Base-by-base conservation (phyloP, 2,113 vertebrate species). In the Upupa epops region DNA sequence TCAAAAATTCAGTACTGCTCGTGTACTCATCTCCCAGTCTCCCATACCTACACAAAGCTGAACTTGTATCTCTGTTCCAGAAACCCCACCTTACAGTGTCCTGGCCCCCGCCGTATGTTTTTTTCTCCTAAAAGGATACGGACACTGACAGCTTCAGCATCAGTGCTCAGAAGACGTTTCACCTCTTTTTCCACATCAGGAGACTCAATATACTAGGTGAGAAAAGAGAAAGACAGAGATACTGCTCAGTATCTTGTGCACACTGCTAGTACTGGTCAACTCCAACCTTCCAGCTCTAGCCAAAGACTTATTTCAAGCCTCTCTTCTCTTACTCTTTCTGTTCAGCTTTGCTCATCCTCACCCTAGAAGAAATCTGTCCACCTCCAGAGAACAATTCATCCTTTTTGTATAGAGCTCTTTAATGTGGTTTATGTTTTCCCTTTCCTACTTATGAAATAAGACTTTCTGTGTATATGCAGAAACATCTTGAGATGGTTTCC, bases 131-230 rank as follows among this genome's bases (percentile, higher is more conserved):
- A 96, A 98, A 99, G 98, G 99, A 99, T 99, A 99, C 98, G 98
- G 83, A 98, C 98, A 94, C 98, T 98, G 97, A 99, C 96, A 28
- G 99, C 99, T 65, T 99, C 99, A 8, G 98, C 98, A 88, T 99
- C 99, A 29, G 98, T 99, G 95, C 97, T 98, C 89, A 99, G 97
- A 81, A 99, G 96, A 93, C 98, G 98, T 79, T 98, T 99, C 96
- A 99, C 98, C 95, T 99, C 99, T 87, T 99, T 99, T 85, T 99
- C 98, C 95, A 99, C 98, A 80, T 98, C 98, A 92, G 98, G 98
- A 95, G 98, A 98, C 72, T 98, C 98, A 15, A 97, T 98, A 89
- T 98, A 98, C 98, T 99, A 96, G 40, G 83, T 58, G 73, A 95
- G 69, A 80, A 69, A 80, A 6, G 21, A 26, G 25, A 60, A 59